A percentile compares a stretch with the other conserved stretches of the same genome.
Evolutionary conservation across 2,797 vertebrate species (phyloP).

Genomic region (Rhincodon typus): DNA sequence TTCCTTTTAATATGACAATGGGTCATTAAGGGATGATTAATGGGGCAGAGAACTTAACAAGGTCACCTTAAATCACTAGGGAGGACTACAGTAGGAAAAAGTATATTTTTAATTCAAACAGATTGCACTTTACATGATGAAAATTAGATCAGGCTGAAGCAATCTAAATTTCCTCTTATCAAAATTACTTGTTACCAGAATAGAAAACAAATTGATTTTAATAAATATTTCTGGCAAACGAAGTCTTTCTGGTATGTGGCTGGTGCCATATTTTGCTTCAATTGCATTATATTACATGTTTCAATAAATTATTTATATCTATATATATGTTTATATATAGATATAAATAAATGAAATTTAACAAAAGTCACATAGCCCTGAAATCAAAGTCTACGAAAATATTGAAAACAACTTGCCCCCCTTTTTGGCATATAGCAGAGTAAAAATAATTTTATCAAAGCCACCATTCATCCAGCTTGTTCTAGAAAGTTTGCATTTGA

Average conservation of each 20-base stretch:
- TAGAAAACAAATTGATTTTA: not conserved
- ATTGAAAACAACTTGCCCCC: not conserved
- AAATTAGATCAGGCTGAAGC: not conserved
- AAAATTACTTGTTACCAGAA: not conserved
- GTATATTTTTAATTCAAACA: not conserved
- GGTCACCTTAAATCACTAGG: not conserved
- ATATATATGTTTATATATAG: too few species aligned
- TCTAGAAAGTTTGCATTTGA: not conserved
- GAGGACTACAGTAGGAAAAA: not conserved
- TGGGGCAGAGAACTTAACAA: not conserved
- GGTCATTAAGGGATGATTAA: conserved; percentile 17
- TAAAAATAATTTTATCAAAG: not conserved
- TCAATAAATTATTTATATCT: too few species aligned
- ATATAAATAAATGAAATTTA: not conserved
- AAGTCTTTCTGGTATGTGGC: not conserved
- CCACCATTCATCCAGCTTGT: not conserved
- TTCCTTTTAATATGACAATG: conserved; percentile 17
- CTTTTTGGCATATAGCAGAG: not conserved
- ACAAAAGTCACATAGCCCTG: not conserved
- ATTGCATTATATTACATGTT: not conserved
- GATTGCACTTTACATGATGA: not conserved
- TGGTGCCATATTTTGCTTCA: not conserved
- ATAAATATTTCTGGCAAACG: not conserved
- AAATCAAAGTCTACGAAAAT: not conserved
- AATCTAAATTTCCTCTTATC: not conserved